Base-by-base conservation (phyloP, 2,888 invertebrate species). In the Polydrusus tereticollis region DNA sequence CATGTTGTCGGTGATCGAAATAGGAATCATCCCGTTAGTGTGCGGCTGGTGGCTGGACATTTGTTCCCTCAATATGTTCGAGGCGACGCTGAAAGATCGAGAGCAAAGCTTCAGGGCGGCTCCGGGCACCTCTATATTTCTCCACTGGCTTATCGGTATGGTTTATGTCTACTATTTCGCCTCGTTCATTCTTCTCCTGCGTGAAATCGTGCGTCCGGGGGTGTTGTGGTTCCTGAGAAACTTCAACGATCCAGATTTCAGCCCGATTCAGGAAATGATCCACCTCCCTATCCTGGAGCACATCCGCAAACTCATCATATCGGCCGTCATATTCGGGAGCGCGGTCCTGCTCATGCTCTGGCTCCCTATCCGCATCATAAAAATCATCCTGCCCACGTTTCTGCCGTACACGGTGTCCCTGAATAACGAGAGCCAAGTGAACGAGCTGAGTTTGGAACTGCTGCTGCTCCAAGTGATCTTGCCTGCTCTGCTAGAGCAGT, bases 41-140 rank as follows among this genome's bases (percentile, higher is more conserved):
- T 99, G 98, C 82, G 99, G 99, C 7, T 99, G 98, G 97, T 99
- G 99, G 99, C 87, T 99, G 72, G 99, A 99, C 83, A 94, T 99
- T 69, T 99, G 99, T 83, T 98, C 99, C 0, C 86, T 99, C 78
- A 92, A 95, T 0, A 91, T 97, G 90, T 95, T 96, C 79, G 96
- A 96, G 83, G 95, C 96, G 1, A 94, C 94, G 0, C 88, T 97
- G 0, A 93, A 93, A 83, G 96, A 96, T 82, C 90, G 99, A 41
- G 94, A 97, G 83, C 89, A 91, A 0, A 95, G 95, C 75, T 96
- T 99, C 78, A 91, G 92, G 76, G 90, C 94, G 0, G 97, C 98
- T 0, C 99, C 99, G 0, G 97, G 97, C 79, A 98, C 99, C 0
- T 96, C 97, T 0, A 95, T 99, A 89, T 99, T 99, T 83, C 94